Conservation (phyloP, 2,888 invertebrate species). For the Lordiphosa andalusiaca region DNA sequence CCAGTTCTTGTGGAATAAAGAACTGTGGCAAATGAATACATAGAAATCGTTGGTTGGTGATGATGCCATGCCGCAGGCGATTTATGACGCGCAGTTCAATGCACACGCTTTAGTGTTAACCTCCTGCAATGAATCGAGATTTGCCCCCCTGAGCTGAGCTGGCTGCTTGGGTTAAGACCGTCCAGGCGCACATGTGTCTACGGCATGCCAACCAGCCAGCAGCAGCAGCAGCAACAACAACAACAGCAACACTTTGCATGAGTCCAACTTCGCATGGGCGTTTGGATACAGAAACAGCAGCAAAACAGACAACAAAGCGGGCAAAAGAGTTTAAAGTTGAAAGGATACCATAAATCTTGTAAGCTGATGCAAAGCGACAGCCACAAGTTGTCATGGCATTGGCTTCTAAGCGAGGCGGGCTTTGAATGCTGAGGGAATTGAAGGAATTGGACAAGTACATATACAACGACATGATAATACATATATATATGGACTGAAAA, state of each 20-base stretch:
- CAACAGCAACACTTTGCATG: too few species aligned
- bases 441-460: too few species aligned
- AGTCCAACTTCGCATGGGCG: conserved; percentile 38
- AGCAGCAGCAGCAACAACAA: too few species aligned
- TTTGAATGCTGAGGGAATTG: background rate
- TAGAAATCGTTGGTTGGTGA: background rate
- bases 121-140: conserved; percentile 54
- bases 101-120: conserved; percentile 53
- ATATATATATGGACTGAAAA: too few species aligned
- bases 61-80: conserved; percentile 27
- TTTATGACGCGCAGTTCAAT: conserved; percentile 67
- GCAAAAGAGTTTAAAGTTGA: conserved; percentile 71
- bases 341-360: conserved; percentile 76
- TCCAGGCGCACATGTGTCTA: conserved; percentile 32
- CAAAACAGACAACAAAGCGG: conserved; percentile 27
- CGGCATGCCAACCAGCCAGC: conserved; percentile 18
- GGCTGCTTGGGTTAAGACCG: conserved; percentile 15
- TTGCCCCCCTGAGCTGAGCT: too few species aligned
- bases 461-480: too few species aligned
- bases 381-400: conserved; percentile 17
- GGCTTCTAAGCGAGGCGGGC: background rate
- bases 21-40: background rate
- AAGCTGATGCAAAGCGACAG: conserved; percentile 56
- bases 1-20: conserved; percentile 56
- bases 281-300: conserved; percentile 20